Conservation (phyloP, 2,888 invertebrate genomes). For the Agrilus mali region DNA sequence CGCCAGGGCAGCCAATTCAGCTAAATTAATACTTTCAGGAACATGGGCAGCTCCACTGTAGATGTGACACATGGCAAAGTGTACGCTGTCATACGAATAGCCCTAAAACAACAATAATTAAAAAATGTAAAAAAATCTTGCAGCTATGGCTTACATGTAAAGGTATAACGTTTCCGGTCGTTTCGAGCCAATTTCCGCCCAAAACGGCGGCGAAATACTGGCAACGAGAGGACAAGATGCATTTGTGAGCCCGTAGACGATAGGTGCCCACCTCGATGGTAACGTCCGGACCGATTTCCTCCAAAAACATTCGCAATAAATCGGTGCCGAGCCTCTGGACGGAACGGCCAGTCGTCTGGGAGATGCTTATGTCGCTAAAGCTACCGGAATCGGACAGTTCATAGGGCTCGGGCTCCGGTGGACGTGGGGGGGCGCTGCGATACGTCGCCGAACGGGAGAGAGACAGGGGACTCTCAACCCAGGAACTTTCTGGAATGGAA, state of each 20-base stretch:
- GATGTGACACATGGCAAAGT: conserved; percentile 85
- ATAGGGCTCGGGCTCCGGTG: conserved; percentile 27
- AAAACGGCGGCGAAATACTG: conserved; percentile 88
- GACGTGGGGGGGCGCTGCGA: conserved; percentile 27
- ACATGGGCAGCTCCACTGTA: conserved; percentile 87
- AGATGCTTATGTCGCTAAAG: conserved; percentile 12
- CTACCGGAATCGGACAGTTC: conserved; percentile 22
- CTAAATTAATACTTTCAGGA: conserved; percentile 73
- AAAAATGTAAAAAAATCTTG: not conserved
- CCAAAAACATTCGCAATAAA: conserved; percentile 78
- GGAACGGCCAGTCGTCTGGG: conserved; percentile 29
- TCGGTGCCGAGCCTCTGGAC: conserved; percentile 62
- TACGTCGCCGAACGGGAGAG: conserved; percentile 51
- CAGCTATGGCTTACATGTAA: conserved; percentile 53
- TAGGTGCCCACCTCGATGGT: conserved; percentile 72
- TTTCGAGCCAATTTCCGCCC: conserved; percentile 68
- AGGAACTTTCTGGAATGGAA: conserved; percentile 57
- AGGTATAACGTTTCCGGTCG: conserved; percentile 65
- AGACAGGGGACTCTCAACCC: conserved; percentile 47
- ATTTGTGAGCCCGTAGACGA: conserved; percentile 79
- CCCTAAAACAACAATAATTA: conserved; percentile 7
- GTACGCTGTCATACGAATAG: conserved; percentile 64
- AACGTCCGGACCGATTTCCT: conserved; percentile 83
- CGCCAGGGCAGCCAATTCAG: conserved; percentile 76
- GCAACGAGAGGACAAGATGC: conserved; percentile 81